Conservation (phyloP, 2,113 vertebrate species). For the Entomyzon cyanotis region DNA sequence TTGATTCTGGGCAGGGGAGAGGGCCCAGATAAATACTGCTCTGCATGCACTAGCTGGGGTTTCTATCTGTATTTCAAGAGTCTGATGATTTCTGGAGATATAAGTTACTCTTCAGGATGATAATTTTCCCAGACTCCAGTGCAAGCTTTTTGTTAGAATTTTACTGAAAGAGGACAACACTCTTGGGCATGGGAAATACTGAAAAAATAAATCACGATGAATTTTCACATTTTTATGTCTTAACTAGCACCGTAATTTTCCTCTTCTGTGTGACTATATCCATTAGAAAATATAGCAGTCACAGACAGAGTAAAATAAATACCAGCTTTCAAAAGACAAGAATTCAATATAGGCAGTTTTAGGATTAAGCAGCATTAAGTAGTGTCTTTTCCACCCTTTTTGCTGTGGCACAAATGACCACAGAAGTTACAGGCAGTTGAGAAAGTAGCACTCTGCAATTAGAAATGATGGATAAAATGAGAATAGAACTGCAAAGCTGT, state of each 20-base stretch:
- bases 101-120: background rate
- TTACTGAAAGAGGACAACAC: background rate
- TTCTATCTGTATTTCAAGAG: background rate
- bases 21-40: background rate
- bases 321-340: background rate
- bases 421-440: background rate
- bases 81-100: background rate
- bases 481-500: slow-evolving; percentile 31
- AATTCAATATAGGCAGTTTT: background rate
- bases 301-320: background rate
- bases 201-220: background rate
- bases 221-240: background rate
- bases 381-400: background rate
- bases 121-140: background rate
- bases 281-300: background rate
- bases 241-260: background rate
- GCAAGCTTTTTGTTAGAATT: background rate
- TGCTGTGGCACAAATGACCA: slow-evolving; percentile 3
- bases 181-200: background rate
- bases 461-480: slow-evolving; percentile 52
- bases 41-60: background rate
- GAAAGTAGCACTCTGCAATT: slow-evolving; percentile 16
- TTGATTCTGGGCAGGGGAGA: background rate
- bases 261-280: background rate
- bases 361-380: background rate